Conservation (phyloP, 2,797 vertebrate genomes). For the Lemur catta region DNA sequence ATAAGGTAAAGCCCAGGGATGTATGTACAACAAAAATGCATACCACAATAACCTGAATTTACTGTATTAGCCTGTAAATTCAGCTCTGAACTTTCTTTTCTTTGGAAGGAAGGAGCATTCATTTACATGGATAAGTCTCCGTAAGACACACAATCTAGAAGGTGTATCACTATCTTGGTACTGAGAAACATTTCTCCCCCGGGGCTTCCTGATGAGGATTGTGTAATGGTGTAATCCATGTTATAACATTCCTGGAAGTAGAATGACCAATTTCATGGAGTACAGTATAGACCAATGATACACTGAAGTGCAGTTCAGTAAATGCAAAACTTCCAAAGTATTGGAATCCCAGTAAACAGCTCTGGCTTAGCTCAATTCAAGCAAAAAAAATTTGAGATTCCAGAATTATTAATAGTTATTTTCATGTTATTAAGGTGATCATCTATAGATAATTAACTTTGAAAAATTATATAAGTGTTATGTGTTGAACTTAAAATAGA, state of each 20-base stretch:
- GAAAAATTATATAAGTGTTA: neutral
- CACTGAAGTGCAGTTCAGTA: neutral
- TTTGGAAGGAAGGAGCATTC: neutral
- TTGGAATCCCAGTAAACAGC: neutral
- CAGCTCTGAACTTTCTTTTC: neutral
- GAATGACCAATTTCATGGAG: neutral
- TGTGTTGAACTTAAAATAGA: neutral
- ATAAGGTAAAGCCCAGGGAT: neutral
- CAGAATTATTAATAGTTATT: neutral
- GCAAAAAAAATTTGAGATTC: neutral
- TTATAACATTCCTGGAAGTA: neutral
- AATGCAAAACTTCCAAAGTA: neutral
- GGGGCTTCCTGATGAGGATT: neutral
- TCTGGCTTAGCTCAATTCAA: neutral
- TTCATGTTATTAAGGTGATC: neutral
- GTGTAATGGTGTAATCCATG: neutral
- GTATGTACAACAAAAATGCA: neutral
- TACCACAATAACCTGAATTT: neutral
- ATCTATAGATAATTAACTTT: neutral
- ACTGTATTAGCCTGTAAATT: neutral
- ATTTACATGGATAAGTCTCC: neutral
- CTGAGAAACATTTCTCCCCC: neutral
- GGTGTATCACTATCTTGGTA: neutral
- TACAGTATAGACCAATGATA: neutral
- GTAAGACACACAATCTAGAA: neutral